phyloP scores from a whole-genome alignment of 1,140 invertebrate genomes.

The Cecropterus lyciades region DNA sequence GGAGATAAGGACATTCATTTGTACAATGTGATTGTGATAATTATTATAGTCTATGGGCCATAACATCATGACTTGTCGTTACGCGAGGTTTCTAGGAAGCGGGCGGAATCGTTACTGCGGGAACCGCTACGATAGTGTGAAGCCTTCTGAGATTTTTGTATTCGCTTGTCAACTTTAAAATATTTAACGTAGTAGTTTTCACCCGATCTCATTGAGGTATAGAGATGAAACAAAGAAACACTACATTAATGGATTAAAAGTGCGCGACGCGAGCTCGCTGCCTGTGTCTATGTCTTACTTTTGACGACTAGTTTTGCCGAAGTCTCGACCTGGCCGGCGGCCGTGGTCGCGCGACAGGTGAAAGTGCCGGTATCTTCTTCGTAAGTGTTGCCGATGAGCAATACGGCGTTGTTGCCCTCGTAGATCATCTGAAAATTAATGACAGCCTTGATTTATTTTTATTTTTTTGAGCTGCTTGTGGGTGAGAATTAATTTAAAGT shows the following conservation, averaged over 20 bases:
- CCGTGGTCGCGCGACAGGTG: slow-evolving; percentile 95
- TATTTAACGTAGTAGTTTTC: slow-evolving; percentile 75
- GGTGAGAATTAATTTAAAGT: too few relatives aligned
- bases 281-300: slow-evolving; percentile 96
- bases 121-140: slow-evolving; percentile 77
- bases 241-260: slow-evolving; percentile 83
- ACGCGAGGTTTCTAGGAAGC: slow-evolving; percentile 58
- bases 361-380: slow-evolving; percentile 97
- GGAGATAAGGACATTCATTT: slow-evolving; percentile 33
- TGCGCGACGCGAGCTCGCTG: slow-evolving; percentile 82
- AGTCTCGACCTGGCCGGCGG: slow-evolving; percentile 95
- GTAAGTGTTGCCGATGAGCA: slow-evolving; percentile 95
- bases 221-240: slow-evolving; percentile 81
- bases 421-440: slow-evolving; percentile 91
- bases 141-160: slow-evolving; percentile 54
- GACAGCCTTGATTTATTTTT: too few relatives aligned
- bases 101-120: slow-evolving; percentile 71
- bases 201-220: slow-evolving; percentile 81
- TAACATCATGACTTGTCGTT: slow-evolving; percentile 56
- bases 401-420: slow-evolving; percentile 94
- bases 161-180: slow-evolving; percentile 72
- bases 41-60: slow-evolving; percentile 54
- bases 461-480: too few relatives aligned
- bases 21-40: slow-evolving; percentile 39
- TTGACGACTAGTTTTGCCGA: slow-evolving; percentile 97